Conservation (phyloP, 2,888 invertebrate genomes). For the Ellobium chinense region DNA sequence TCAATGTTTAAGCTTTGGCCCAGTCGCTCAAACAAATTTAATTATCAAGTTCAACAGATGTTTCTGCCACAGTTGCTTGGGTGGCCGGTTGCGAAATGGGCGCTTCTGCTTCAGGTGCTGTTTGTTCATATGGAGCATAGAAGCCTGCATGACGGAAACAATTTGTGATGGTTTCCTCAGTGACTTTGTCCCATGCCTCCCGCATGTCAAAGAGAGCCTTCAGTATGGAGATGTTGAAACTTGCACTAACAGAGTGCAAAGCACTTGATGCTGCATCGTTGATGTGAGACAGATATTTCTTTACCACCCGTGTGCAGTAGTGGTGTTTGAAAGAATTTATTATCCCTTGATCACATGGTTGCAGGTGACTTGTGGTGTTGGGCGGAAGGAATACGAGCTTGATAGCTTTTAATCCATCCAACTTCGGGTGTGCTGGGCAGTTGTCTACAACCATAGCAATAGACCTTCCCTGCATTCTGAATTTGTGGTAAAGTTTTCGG, state of each 20-base stretch:
- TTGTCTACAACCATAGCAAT: conserved; percentile 57
- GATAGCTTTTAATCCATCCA: conserved; percentile 47
- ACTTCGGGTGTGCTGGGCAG: conserved; percentile 53
- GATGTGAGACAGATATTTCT: neutral
- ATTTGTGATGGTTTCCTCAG: neutral
- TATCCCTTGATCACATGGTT: conserved; percentile 63
- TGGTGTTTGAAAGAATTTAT: conserved; percentile 52
- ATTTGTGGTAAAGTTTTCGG: conserved; percentile 48
- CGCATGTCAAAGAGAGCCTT: conserved; percentile 21
- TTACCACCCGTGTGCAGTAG: conserved; percentile 28
- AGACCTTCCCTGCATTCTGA: conserved; percentile 20
- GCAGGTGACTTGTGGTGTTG: conserved; percentile 56
- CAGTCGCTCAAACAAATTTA: no score
- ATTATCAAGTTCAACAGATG: no score
- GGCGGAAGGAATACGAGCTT: conserved; percentile 59
- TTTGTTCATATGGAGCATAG: no score
- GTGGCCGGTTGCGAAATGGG: no score
- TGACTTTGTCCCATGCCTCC: neutral
- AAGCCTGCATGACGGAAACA: no score
- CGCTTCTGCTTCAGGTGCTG: no score
- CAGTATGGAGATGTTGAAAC: conserved; percentile 12
- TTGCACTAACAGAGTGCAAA: no score
- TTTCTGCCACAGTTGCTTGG: no score
- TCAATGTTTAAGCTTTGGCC: no score
- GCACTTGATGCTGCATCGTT: neutral